Evolutionary conservation across 1,140 invertebrate species (phyloP).

Genomic region (Drosophila tristis): DNA sequence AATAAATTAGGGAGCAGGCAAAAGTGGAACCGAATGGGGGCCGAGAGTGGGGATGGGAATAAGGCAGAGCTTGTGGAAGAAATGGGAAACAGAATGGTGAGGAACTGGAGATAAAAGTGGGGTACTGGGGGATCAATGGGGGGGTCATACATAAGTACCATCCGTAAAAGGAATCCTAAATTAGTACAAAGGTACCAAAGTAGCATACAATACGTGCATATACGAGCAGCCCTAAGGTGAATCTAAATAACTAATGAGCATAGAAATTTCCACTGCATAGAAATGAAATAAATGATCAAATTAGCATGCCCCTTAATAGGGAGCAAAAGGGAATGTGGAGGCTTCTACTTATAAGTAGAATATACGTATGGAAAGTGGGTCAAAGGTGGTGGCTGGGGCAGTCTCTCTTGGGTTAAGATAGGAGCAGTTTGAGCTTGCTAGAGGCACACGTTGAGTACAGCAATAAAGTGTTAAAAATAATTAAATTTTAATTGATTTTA

Average conservation of each 20-base stretch:
- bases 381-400: too few relatives aligned
- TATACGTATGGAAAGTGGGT: too few relatives aligned
- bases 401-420: too few relatives aligned
- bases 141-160: too few relatives aligned
- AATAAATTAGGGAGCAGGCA: conserved; percentile 33
- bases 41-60: not conserved
- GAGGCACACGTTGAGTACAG: too few relatives aligned
- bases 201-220: not conserved
- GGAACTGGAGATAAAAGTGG: not conserved
- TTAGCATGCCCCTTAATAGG: conserved; percentile 15
- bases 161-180: not conserved
- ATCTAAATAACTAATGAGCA: conserved; percentile 65
- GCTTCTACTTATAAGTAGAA: too few relatives aligned
- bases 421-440: too few relatives aligned
- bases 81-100: not conserved
- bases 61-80: not conserved
- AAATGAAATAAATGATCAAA: conserved; percentile 41
- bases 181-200: conserved; percentile 16
- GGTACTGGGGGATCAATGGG: too few relatives aligned
- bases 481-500: too few relatives aligned
- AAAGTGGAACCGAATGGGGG: not conserved
- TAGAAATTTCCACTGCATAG: conserved; percentile 45
- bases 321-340: too few relatives aligned
- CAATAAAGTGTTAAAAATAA: too few relatives aligned
- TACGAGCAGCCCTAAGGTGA: conserved; percentile 16